phyloP scores from a whole-genome alignment of 2,888 invertebrate genomes.

The Rhodophaea formosa region DNA sequence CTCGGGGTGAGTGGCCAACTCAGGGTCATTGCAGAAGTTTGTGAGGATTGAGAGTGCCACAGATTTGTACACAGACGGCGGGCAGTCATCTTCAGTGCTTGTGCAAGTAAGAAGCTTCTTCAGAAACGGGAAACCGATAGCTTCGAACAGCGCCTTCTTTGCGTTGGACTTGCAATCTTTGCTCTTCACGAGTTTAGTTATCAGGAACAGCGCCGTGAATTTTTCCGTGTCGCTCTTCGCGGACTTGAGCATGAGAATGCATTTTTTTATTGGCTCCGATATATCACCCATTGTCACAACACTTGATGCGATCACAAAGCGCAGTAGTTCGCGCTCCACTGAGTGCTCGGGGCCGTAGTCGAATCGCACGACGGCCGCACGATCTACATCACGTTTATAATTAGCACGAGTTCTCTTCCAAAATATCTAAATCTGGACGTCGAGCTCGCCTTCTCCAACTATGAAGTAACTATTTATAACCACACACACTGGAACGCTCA shows the following conservation, averaged over 20 bases:
- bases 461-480: slow-evolving; percentile 76
- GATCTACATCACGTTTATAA: slow-evolving; percentile 79
- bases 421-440: slow-evolving; percentile 81
- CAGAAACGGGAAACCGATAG: slow-evolving; percentile 93
- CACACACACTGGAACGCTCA: slow-evolving; percentile 69
- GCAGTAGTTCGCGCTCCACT: slow-evolving; percentile 74
- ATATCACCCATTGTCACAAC: slow-evolving; percentile 80
- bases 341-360: slow-evolving; percentile 61
- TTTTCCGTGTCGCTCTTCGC: slow-evolving; percentile 94
- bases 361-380: slow-evolving; percentile 61
- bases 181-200: slow-evolving; percentile 92
- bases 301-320: slow-evolving; percentile 64
- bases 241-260: slow-evolving; percentile 88
- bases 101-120: slow-evolving; percentile 88
- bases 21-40: slow-evolving; percentile 91
- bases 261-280: slow-evolving; percentile 92
- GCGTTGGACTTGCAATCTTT: slow-evolving; percentile 89
- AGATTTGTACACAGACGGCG: slow-evolving; percentile 93
- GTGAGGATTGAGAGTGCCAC: slow-evolving; percentile 93
- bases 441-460: slow-evolving; percentile 80
- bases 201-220: slow-evolving; percentile 95
- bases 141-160: slow-evolving; percentile 92
- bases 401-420: slow-evolving; percentile 78
- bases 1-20: slow-evolving; percentile 90
- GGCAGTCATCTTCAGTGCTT: slow-evolving; percentile 92